Conservation (phyloP, 2,888 invertebrate species). For the Holacanthella duospinosa region DNA sequence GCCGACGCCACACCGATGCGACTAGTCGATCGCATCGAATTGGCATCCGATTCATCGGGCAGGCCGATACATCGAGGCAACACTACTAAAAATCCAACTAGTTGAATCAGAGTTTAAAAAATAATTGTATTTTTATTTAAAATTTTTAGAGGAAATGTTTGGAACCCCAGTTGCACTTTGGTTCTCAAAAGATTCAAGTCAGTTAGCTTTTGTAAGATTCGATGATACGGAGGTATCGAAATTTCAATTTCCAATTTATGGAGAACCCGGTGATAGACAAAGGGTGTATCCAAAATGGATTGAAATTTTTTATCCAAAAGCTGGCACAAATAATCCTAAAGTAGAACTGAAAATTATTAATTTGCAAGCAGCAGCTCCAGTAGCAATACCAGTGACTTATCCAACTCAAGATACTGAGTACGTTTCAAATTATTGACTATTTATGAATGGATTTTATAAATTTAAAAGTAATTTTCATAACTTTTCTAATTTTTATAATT, state of each 20-base stretch:
- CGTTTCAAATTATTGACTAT: background rate
- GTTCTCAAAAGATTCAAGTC: slow-evolving; percentile 71
- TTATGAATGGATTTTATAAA: background rate
- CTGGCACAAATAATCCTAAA: background rate
- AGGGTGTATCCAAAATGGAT: background rate
- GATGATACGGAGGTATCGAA: slow-evolving; percentile 58
- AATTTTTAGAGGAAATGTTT: slow-evolving; percentile 76
- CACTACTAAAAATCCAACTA: too few relatives aligned
- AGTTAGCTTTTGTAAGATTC: slow-evolving; percentile 69
- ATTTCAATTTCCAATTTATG: slow-evolving; percentile 1
- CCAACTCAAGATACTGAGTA: background rate
- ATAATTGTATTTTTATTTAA: too few relatives aligned
- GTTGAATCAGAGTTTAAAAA: too few relatives aligned
- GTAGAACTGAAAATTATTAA: background rate
- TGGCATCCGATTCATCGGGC: too few relatives aligned
- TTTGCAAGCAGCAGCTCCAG: background rate
- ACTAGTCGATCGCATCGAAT: too few relatives aligned
- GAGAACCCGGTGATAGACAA: background rate
- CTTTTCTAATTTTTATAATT: too few relatives aligned
- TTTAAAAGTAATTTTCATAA: too few relatives aligned
- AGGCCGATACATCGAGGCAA: too few relatives aligned
- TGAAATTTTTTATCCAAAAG: background rate
- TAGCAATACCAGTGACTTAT: background rate
- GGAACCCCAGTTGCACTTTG: slow-evolving; percentile 73
- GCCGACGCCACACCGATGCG: too few relatives aligned